A percentile compares a stretch with the other conserved stretches of the same genome.
Evolutionary conservation across 2,888 invertebrate species (phyloP).

Genomic region (Phorcus lineatus): DNA sequence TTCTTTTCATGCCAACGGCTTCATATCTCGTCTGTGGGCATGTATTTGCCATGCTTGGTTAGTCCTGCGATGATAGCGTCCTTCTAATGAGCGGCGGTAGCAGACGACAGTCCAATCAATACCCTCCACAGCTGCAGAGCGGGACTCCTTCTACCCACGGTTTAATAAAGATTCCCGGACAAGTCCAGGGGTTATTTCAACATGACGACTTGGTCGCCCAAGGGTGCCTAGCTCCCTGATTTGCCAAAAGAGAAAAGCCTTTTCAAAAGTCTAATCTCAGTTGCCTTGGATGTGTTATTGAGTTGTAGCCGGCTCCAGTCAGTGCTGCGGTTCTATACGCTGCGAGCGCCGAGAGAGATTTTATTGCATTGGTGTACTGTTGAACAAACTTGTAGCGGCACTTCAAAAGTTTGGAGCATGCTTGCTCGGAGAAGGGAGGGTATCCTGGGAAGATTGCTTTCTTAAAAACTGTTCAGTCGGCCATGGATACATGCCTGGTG

Average conservation of each 20-base stretch:
- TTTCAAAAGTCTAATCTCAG: constrained; percentile 22
- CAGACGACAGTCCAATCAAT: constrained; percentile 16
- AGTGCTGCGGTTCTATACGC: background rate
- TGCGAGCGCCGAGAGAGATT: background rate
- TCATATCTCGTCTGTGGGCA: background rate
- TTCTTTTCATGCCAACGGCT: background rate
- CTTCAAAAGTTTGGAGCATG: constrained; percentile 23
- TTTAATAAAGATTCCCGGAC: constrained; percentile 6
- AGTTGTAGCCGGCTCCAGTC: background rate
- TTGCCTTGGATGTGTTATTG: constrained; percentile 12
- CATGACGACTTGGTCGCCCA: constrained; percentile 9
- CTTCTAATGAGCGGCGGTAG: constrained; percentile 13
- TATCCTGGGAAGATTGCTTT: background rate
- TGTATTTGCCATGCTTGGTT: constrained; percentile 18
- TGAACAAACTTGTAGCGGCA: constrained; percentile 9
- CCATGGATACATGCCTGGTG: constrained; percentile 5
- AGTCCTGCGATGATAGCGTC: background rate
- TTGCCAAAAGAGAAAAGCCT: constrained; percentile 11
- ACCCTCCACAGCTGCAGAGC: background rate
- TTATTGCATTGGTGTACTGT: constrained; percentile 18
- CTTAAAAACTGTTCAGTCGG: background rate
- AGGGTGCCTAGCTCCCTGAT: constrained; percentile 22
- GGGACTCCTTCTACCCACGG: background rate
- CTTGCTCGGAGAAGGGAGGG: background rate
- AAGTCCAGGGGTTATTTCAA: constrained; percentile 11